Evolutionary conservation across 2,888 invertebrate genomes (phyloP), one percentile per base, ranked within the genome.

Genomic region (Trisateles emortualis): DNA sequence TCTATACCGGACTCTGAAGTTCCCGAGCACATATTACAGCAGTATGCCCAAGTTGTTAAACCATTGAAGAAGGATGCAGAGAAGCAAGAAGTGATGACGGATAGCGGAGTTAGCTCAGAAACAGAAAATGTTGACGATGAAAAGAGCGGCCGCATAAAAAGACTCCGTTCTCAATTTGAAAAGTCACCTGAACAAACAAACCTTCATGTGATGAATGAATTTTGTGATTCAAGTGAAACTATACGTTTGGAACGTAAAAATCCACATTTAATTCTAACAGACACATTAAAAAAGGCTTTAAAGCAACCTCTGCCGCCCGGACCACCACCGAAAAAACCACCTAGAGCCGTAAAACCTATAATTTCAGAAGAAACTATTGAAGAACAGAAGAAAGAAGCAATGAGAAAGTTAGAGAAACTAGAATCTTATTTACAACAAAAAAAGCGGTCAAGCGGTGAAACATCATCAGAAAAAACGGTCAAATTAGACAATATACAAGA

Each of bases 271-370:
- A 79, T 73, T n/a, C 64, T 93, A 42, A 92, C 94, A 0, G 95
- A 95, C 65, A 95, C 95, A 0, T 83, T 96, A 29, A 95, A 95
- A 75, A 94, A 94, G 59, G 95, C 95, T 13, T 83, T 96, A 38
- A 95, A 94, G 74, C 94, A 95, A 64, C 96, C 96, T 0, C 74
- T 96, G 41, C 96, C 96, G 0, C 59, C 84, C 2, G 96, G 96
- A 0, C 96, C 96, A 3, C 96, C 96, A 0, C 96, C 96, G 0
- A 95, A 95, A 71, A 96, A 96, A 78, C 96, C 96, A 1, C 96
- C 96, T 0, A 84, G 96, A 59, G 94, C 94, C 0, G 95, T 96
- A 69, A 87, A 88, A 16, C 65, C 79, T 0, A 70, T 86, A 0
- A 79, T 76, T 6, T 71, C 70, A 1, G 84, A 83, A 3, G 84